Evolutionary conservation across 2,888 invertebrate species (phyloP).

Genomic region (Dione juno): DNA sequence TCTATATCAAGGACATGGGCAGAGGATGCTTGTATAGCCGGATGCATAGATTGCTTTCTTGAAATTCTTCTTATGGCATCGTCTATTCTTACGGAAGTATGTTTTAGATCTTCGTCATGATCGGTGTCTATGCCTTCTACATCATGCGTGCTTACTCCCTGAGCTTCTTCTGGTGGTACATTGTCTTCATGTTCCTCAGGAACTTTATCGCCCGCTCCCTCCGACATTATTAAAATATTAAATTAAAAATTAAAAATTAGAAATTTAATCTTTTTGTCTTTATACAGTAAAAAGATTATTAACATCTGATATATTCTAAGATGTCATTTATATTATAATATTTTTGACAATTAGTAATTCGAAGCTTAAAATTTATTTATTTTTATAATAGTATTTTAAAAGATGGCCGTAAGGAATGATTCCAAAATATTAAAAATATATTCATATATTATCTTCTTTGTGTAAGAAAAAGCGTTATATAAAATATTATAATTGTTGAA

Average conservation of each 20-base stretch:
- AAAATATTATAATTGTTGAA: too few relatives aligned
- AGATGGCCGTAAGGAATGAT: too few relatives aligned
- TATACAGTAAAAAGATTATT: not conserved
- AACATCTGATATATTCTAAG: not conserved
- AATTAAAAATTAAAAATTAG: constrained; percentile 32
- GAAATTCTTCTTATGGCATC: constrained; percentile 52
- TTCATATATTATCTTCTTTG: too few relatives aligned
- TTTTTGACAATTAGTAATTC: not conserved
- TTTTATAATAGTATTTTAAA: not conserved
- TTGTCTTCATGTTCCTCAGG: constrained; percentile 45
- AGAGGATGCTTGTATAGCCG: constrained; percentile 43
- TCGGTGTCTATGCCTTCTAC: constrained; percentile 42
- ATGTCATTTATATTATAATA: not conserved
- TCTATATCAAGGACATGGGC: constrained; percentile 63
- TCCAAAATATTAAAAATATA: too few relatives aligned
- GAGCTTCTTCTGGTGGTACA: constrained; percentile 39
- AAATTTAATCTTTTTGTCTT: constrained; percentile 35
- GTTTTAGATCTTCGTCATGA: constrained; percentile 52
- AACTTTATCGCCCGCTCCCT: constrained; percentile 52
- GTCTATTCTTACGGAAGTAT: constrained; percentile 55
- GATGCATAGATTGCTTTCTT: constrained; percentile 51
- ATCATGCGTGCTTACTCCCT: constrained; percentile 26
- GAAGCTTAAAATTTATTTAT: constrained; percentile 14
- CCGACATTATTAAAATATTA: constrained; percentile 51
- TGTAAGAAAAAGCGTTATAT: too few relatives aligned